A percentile compares a stretch with the other conserved stretches of the same genome.
These are phyloP conservation scores for Indicator maculatus DNA, from an alignment of 2,113 vertebrate species.

Conservation along the genomic window DNA sequence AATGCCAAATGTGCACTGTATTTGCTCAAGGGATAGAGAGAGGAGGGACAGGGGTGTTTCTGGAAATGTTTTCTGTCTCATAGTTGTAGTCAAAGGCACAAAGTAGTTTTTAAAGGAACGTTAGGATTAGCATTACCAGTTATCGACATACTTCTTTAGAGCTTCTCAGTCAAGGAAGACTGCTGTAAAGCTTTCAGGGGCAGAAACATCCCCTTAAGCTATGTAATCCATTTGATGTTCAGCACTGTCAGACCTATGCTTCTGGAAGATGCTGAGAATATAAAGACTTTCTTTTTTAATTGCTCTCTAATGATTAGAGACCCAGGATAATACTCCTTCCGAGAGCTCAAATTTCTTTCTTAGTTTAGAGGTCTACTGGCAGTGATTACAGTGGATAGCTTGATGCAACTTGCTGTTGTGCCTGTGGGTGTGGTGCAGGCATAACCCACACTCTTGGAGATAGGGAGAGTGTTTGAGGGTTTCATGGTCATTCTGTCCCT, in stretches of 20 bases:
- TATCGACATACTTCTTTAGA: conserved; percentile 3
- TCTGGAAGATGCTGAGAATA: not conserved
- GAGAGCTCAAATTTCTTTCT: not conserved
- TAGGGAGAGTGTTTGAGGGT: not conserved
- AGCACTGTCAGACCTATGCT: not conserved
- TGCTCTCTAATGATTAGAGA: not conserved
- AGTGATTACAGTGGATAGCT: not conserved
- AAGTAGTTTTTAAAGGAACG: not conserved
- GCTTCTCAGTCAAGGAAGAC: not conserved
- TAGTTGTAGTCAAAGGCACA: not conserved
- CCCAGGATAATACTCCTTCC: not conserved
- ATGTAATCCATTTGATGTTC: not conserved
- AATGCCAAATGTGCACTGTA: not conserved
- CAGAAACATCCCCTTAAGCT: not conserved
- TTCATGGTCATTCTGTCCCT: not conserved
- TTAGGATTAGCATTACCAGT: not conserved
- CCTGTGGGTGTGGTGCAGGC: not conserved
- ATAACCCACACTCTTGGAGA: not conserved
- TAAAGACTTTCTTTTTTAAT: not conserved
- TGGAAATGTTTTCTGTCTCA: not conserved
- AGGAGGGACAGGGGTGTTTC: not conserved
- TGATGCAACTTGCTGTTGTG: not conserved
- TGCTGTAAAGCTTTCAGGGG: not conserved
- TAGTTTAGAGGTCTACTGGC: not conserved
- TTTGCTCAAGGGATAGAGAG: not conserved